Evolutionary conservation across 2,888 invertebrate genomes (phyloP).

Genomic region (Torymus tubicola): DNA sequence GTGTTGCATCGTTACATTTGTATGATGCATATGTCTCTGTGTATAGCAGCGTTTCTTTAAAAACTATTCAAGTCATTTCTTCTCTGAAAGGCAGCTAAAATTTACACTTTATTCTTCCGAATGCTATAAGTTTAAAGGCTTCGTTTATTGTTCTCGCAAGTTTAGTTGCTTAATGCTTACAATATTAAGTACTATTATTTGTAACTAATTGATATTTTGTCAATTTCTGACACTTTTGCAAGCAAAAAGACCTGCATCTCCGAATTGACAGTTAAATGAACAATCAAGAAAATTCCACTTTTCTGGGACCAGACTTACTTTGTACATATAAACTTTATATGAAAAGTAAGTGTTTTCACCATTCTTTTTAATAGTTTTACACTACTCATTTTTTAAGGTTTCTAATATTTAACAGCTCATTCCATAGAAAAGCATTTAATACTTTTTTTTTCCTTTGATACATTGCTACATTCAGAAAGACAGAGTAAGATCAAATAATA

Average conservation of each 20-base stretch:
- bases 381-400: slow-evolving; percentile 36
- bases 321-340: slow-evolving; percentile 19
- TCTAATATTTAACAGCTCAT: slow-evolving; percentile 27
- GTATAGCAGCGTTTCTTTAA: neutral
- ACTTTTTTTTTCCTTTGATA: slow-evolving; percentile 25
- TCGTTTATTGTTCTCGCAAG: slow-evolving; percentile 11
- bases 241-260: slow-evolving; percentile 38
- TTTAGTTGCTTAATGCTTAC: slow-evolving; percentile 34
- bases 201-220: slow-evolving; percentile 6
- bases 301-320: slow-evolving; percentile 54
- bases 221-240: slow-evolving; percentile 21
- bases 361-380: slow-evolving; percentile 28
- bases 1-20: neutral
- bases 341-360: slow-evolving; percentile 4
- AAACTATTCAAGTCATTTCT: neutral
- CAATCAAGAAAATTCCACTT: slow-evolving; percentile 45
- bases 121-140: slow-evolving; percentile 7
- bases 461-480: neutral
- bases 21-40: slow-evolving; percentile 1
- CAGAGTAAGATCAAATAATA: no score
- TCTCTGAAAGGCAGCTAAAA: slow-evolving; percentile 8
- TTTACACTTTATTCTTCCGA: neutral
- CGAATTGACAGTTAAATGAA: slow-evolving; percentile 37
- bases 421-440: slow-evolving; percentile 51
- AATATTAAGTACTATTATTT: slow-evolving; percentile 14